These are phyloP conservation scores for Squalus acanthias DNA, from an alignment of 2,797 vertebrate species.

Conservation along the genomic window DNA sequence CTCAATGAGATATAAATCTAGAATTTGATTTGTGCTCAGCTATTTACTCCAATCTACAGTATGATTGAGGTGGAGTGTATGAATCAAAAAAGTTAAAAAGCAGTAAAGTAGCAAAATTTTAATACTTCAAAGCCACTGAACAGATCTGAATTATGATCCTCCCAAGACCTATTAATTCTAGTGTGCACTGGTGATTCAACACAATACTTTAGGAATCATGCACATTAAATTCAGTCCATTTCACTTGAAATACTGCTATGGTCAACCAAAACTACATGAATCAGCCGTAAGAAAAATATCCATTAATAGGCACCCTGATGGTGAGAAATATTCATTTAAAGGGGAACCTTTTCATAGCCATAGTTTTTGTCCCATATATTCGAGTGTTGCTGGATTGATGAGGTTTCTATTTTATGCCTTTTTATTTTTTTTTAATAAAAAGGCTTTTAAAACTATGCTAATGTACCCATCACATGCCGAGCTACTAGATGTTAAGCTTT, in stretches of 20 bases:
- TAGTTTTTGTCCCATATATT: neutral
- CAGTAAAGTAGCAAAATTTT: neutral
- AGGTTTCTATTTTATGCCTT: neutral
- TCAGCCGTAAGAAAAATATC: neutral
- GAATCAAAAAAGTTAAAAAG: neutral
- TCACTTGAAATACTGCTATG: neutral
- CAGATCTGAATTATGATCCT: neutral
- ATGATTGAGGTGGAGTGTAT: no score
- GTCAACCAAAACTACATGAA: neutral
- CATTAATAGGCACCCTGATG: neutral
- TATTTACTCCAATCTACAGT: neutral
- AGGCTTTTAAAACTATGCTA: neutral
- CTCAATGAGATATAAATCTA: conserved; percentile 11
- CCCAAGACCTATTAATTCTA: neutral
- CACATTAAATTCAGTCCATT: neutral
- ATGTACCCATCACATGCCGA: neutral
- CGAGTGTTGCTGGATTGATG: neutral
- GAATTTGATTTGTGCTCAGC: neutral
- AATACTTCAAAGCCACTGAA: conserved; percentile 11
- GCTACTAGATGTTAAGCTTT: neutral
- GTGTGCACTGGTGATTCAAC: neutral
- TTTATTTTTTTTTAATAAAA: neutral
- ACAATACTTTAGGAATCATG: neutral
- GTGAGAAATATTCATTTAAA: neutral
- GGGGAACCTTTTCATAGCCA: neutral